A percentile compares a stretch with the other conserved stretches of the same genome.
Evolutionary conservation across 2,888 invertebrate species (phyloP).

Genomic region (Acanthosoma haemorrhoidale): DNA sequence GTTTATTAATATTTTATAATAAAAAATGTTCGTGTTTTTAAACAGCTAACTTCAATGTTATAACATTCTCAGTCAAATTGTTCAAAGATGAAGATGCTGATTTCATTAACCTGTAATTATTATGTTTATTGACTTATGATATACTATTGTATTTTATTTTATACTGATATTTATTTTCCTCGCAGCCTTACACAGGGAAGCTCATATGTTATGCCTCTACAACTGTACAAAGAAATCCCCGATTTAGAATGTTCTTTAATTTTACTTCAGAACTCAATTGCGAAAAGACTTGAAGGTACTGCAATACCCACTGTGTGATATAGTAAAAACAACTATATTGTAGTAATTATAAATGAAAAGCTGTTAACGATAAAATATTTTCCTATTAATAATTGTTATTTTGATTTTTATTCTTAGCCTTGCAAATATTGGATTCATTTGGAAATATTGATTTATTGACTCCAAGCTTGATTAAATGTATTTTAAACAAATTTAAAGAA

Average conservation of each 20-base stretch:
- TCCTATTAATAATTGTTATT: too few species aligned
- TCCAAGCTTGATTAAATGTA: not conserved
- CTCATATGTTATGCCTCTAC: not conserved
- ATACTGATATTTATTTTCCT: not conserved
- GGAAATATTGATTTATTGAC: not conserved
- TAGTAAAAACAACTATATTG: not conserved
- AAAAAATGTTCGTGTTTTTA: not conserved
- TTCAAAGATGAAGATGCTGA: not conserved
- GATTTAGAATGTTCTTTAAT: slow-evolving; percentile 4
- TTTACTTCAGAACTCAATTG: not conserved
- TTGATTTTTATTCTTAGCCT: not conserved
- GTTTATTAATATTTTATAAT: not conserved
- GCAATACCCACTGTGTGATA: not conserved
- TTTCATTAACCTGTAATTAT: slow-evolving; percentile 1
- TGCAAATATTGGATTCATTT: not conserved
- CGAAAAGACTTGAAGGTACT: slow-evolving; percentile 17
- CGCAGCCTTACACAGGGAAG: not conserved
- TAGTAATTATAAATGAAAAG: not conserved
- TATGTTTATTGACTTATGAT: not conserved
- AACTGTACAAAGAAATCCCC: not conserved
- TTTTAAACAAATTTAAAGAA: not conserved
- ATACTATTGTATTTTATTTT: not conserved
- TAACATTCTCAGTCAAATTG: slow-evolving; percentile 12
- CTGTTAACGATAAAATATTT: not conserved
- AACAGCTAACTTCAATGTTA: not conserved